A percentile compares a stretch with the other conserved stretches of the same genome.
Conservation (phyloP, 1,140 invertebrate species). For the Plutomurus gul region DNA sequence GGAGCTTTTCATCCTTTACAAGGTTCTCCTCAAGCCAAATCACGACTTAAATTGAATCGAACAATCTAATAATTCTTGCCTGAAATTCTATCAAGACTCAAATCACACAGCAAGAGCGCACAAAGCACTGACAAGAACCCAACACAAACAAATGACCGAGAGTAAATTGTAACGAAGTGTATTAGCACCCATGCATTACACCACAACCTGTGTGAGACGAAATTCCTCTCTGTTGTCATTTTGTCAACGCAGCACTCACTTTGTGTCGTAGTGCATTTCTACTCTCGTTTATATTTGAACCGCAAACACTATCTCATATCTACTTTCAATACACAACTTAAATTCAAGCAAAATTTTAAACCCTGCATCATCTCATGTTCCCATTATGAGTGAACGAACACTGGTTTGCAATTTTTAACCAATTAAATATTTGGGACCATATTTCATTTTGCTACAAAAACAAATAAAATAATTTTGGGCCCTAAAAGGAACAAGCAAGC, state of each 20-base stretch:
- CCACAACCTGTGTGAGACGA: not conserved
- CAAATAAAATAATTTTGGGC: too few species aligned
- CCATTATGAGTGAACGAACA: too few species aligned
- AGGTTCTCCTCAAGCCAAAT: slow-evolving; percentile 4
- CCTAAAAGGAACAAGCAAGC: too few species aligned
- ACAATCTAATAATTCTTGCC: slow-evolving; percentile 18
- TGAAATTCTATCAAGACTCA: not conserved
- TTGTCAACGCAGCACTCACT: not conserved
- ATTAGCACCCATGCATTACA: not conserved
- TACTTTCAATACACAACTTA: too few species aligned
- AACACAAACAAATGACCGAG: not conserved
- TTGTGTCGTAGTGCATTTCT: not conserved
- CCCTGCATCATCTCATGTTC: too few species aligned
- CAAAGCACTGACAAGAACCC: not conserved
- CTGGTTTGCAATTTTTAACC: too few species aligned
- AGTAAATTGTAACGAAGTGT: not conserved
- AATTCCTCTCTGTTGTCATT: not conserved
- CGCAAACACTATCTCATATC: not conserved
- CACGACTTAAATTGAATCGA: slow-evolving; percentile 27
- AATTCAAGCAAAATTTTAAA: too few species aligned
- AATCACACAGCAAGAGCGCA: not conserved
- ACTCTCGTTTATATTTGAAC: not conserved
- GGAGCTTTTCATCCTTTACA: not conserved
- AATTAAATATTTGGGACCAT: too few species aligned
- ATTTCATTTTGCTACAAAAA: too few species aligned